phyloP scores from a whole-genome alignment of 37 sponge, comb jelly and placozoan species.

The Petrosia ficiformis region DNA sequence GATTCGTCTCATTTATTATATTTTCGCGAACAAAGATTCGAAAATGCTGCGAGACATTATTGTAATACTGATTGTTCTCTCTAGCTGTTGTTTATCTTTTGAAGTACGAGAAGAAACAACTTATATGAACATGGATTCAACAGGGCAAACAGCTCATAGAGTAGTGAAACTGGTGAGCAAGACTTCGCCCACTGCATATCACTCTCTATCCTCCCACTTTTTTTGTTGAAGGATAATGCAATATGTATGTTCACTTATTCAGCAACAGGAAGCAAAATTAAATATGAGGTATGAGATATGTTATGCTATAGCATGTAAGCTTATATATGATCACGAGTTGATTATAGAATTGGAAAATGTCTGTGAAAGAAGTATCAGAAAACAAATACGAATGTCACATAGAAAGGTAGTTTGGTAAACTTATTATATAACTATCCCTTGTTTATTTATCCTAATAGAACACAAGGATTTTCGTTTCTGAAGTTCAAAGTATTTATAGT shows the following conservation, averaged over 20 bases:
- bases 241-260: conserved; percentile 71
- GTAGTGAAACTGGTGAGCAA: conserved; percentile 47
- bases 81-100: no score
- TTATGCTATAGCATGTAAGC: background rate
- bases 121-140: conserved; percentile 56
- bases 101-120: conserved; percentile 15
- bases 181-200: background rate
- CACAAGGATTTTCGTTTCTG: conserved; percentile 67
- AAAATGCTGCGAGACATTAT: no score
- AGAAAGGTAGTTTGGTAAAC: conserved; percentile 28
- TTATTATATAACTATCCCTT: background rate
- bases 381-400: conserved; percentile 35
- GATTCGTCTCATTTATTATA: no score
- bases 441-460: conserved; percentile 31
- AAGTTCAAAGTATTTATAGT: conserved; percentile 67
- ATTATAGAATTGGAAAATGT: conserved; percentile 19
- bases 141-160: conserved; percentile 48
- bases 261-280: conserved; percentile 79
- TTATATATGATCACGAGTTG: conserved; percentile 32
- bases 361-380: conserved; percentile 12
- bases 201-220: no score
- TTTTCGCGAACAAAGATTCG: no score
- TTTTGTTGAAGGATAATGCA: conserved; percentile 40
- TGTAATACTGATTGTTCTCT: no score
- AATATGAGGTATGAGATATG: background rate